Base-by-base conservation (phyloP, 2,888 invertebrate genomes). In the Melieria crassipennis region DNA sequence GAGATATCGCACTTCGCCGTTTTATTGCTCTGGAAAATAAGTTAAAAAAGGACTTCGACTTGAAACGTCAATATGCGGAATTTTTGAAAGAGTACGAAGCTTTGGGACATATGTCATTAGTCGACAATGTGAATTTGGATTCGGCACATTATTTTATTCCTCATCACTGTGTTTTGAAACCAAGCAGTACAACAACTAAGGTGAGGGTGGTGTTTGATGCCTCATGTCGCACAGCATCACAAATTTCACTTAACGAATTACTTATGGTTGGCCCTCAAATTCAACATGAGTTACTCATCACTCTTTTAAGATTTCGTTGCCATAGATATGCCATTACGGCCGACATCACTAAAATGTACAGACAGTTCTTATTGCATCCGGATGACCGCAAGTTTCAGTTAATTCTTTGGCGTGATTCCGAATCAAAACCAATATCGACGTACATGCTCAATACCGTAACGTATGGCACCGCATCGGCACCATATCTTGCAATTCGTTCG, bases 141-240 rank as follows among this genome's bases (percentile, higher is more conserved):
- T 42, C 70, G 52, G 64, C 74, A 7, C 30, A 56, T n/a, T 73
- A 73, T 43, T 75, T 65, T 43, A 72, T 76, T 9, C 76, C 75
- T 1, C 75, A 76, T 46, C 76, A 76, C 57, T 73, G 73, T 47
- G 74, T 76, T 1, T 55, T 72, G 47, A 65, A 71, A n/a, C 69
- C 70, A 5, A 60, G 61, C 11, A 73, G 73, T 55, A 56, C 48
- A 47, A 65, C 73, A 13, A 74, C 68, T 6, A 75, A 74, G 43
- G 50, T 73, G n/a, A n/a, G 75, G 11, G 76, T 73, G 3, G 75
- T 75, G 6, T 73, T 75, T 47, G 72, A 75, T 16, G 75, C 69
- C n/a, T 75, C 74, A 13, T 62, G 70, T 47, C 55, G 60, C 48
- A 71, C 69, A n/a, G 64, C 72, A 11, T 63, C 71, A 7, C 64